Percentiles rank a stretch among this genome's conserved stretches.
Conservation (phyloP, 2,113 vertebrate genomes). For the Erythrolamprus reginae region DNA sequence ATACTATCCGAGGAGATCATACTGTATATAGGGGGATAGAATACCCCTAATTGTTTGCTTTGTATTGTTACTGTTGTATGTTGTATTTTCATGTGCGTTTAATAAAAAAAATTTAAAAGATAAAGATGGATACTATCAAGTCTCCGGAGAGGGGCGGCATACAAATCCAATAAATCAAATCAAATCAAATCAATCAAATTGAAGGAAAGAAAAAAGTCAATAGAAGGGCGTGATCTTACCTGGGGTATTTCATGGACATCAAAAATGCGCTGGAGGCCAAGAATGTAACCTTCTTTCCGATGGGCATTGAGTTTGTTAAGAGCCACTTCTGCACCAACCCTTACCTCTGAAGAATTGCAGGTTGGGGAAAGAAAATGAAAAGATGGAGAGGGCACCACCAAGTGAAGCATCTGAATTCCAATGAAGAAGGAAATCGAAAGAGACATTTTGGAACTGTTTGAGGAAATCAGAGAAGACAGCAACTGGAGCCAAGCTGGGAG, state of each 20-base stretch:
- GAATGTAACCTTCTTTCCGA: constrained; percentile 51
- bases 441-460: constrained; percentile 36
- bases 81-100: too few relatives aligned
- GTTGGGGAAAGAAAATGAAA: neutral
- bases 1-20: too few relatives aligned
- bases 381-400: accelerated
- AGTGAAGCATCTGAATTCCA: constrained; percentile 18
- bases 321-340: constrained; percentile 44
- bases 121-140: too few relatives aligned
- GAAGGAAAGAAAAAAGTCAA: neutral
- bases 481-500: neutral
- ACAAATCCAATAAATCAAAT: too few relatives aligned
- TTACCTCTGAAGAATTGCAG: constrained; percentile 40
- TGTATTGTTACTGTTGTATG: too few relatives aligned
- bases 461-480: neutral
- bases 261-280: constrained; percentile 60
- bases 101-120: too few relatives aligned
- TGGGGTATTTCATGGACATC: constrained; percentile 45
- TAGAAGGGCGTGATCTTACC: constrained; percentile 42
- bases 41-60: too few relatives aligned
- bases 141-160: too few relatives aligned
- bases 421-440: constrained; percentile 41
- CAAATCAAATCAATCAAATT: neutral
- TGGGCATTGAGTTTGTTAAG: constrained; percentile 58
- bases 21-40: too few relatives aligned